Evolutionary conservation across 92 coral and sea anemone genomes (phyloP), one percentile per base, ranked within the genome.

Genomic region (Nematostella vectensis): DNA sequence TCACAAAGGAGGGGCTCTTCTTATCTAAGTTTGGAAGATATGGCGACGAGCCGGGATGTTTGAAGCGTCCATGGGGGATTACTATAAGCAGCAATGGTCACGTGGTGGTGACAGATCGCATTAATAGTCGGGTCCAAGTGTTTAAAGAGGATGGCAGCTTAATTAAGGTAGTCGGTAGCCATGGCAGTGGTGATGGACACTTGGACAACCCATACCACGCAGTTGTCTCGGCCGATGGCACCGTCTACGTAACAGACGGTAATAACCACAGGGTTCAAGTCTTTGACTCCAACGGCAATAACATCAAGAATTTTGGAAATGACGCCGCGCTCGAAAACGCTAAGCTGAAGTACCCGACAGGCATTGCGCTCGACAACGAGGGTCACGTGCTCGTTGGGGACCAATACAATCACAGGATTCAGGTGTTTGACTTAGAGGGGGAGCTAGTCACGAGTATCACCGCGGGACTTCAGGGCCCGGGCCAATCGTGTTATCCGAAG

Each of bases 61-160:
- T 93, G 17, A 93, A 93, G 47, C 87, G 99, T 2, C 99, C 99
- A 1, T 93, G 99, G 99, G 99, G 99, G 10, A 61, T 93, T 3
- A 63, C 94, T 49, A 37, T 93, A n/a, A 87, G 71, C 19, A 71
- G 40, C 17, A 74, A 78, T 2, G 83, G 75, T 30, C 79, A 87
- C 43, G 61, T 93, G 12, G 62, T 93, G 2, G 94, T 93, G 42
- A 79, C 81, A 16, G 99, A 93, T 60, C 78, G 96, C 27, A 76
- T 76, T 36, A 93, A 93, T 61, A 78, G 72, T 44, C 55, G 87
- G 38, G 52, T 93, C 15, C 99, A 93, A 47, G 83, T 86, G 1
- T 93, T 81, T 47, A 68, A 76, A 23, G 72, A 57, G 27, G 81
- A 93, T 50, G 99, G 99, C 31, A 45, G 52, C 8, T 82, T 74